These are phyloP conservation scores for Aphelocoma coerulescens DNA, from an alignment of 2,113 vertebrate genomes.

Conservation along the genomic window DNA sequence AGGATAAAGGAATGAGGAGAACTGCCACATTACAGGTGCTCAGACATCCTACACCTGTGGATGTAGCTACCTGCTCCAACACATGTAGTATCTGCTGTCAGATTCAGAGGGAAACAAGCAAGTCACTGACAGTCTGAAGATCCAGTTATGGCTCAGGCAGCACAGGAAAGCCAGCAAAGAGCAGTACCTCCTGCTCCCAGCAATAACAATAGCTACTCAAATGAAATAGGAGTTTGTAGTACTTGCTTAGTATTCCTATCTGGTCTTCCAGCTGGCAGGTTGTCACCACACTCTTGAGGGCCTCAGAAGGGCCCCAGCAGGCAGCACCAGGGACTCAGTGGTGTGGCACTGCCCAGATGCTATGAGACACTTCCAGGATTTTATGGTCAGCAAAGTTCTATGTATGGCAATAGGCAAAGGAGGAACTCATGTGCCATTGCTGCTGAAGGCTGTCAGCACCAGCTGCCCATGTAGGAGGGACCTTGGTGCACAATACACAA, in stretches of 20 bases:
- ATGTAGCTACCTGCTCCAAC: not conserved
- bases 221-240: not conserved
- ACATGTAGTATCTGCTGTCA: not conserved
- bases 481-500: not conserved
- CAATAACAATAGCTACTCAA: not conserved
- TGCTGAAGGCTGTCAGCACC: not conserved
- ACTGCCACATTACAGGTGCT: accelerated
- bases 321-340: not conserved
- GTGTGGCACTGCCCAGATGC: not conserved
- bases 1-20: accelerated
- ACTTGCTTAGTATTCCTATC: not conserved
- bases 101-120: not conserved
- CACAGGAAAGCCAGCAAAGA: not conserved
- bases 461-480: not conserved
- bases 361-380: accelerated
- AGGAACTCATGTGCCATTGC: not conserved
- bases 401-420: accelerated
- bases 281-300: not conserved
- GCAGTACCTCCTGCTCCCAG: not conserved
- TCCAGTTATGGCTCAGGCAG: not conserved
- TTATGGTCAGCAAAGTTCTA: not conserved
- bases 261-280: not conserved
- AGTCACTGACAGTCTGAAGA: not conserved
- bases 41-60: not conserved
- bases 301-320: not conserved